Evolutionary conservation across 2,113 vertebrate species (phyloP).

Genomic region (Australoheros scitulus): DNA sequence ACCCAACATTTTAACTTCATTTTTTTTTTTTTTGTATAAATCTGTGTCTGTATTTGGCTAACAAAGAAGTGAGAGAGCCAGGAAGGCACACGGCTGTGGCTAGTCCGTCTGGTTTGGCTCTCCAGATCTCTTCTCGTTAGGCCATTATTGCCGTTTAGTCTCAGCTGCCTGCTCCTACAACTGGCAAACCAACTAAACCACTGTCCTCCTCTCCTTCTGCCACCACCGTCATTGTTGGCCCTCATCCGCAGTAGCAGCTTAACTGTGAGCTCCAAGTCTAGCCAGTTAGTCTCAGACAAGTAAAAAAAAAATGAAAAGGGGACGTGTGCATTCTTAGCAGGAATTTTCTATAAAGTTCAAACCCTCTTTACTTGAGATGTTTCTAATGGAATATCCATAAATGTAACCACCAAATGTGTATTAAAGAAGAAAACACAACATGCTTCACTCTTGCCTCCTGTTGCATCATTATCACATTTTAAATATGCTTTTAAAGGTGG

Average conservation of each 20-base stretch:
- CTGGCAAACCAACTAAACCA: conserved; percentile 68
- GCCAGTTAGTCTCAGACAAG: conserved; percentile 13
- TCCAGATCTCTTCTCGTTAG: conserved; percentile 66
- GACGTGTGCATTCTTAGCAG: not conserved
- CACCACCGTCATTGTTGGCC: conserved; percentile 38
- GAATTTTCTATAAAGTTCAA: not conserved
- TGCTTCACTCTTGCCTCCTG: conserved; percentile 5
- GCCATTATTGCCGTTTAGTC: conserved; percentile 69
- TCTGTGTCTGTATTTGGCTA: conserved; percentile 52
- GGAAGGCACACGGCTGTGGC: conserved; percentile 45
- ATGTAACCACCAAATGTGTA: not conserved
- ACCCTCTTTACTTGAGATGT: not conserved
- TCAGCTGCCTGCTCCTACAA: conserved; percentile 67
- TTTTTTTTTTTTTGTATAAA: not conserved
- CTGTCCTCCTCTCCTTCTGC: conserved; percentile 61
- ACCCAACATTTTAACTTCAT: conserved; percentile 21
- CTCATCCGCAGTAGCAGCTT: conserved; percentile 25
- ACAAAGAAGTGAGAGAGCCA: conserved; percentile 47
- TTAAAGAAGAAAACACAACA: not conserved
- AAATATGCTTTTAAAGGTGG: conserved; percentile 31
- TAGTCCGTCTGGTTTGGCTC: conserved; percentile 71
- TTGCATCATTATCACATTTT: conserved; percentile 31
- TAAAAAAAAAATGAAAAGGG: not conserved
- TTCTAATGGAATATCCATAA: not conserved
- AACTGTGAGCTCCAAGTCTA: conserved; percentile 28